Evolutionary conservation across 2,888 invertebrate species (phyloP).

Genomic region (Drosophila emarginata): DNA sequence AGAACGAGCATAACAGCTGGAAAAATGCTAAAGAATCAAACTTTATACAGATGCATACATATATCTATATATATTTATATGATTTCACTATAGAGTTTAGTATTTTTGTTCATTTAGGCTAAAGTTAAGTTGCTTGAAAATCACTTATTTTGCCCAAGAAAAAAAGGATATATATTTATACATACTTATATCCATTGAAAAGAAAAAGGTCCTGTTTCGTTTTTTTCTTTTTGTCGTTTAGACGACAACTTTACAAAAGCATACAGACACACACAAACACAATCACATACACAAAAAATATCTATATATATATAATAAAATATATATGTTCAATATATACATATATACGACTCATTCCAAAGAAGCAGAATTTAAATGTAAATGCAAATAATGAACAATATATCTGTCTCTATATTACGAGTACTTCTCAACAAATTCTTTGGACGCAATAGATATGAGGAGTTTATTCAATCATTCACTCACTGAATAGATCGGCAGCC

Average conservation of each 20-base stretch:
- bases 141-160: slow-evolving; percentile 71
- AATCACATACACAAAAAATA: slow-evolving; percentile 7
- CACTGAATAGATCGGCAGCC: background rate
- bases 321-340: slow-evolving; percentile 25
- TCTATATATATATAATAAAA: slow-evolving; percentile 16
- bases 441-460: slow-evolving; percentile 8
- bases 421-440: background rate
- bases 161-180: slow-evolving; percentile 2
- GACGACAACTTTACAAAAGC: background rate
- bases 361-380: slow-evolving; percentile 77
- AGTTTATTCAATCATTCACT: too few relatives aligned
- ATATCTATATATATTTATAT: background rate
- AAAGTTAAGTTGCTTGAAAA: slow-evolving; percentile 61
- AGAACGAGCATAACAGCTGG: slow-evolving; percentile 48
- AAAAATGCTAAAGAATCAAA: slow-evolving; percentile 59
- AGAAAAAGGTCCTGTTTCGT: background rate
- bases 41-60: slow-evolving; percentile 27
- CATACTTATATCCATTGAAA: slow-evolving; percentile 7
- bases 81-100: slow-evolving; percentile 1
- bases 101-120: slow-evolving; percentile 17
- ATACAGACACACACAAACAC: slow-evolving; percentile 13
- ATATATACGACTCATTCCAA: slow-evolving; percentile 81
- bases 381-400: slow-evolving; percentile 40
- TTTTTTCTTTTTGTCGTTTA: too few relatives aligned
- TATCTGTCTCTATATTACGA: slow-evolving; percentile 35